Evolutionary conservation across 2,888 invertebrate species (phyloP).

Genomic region (Sympetrum striolatum): DNA sequence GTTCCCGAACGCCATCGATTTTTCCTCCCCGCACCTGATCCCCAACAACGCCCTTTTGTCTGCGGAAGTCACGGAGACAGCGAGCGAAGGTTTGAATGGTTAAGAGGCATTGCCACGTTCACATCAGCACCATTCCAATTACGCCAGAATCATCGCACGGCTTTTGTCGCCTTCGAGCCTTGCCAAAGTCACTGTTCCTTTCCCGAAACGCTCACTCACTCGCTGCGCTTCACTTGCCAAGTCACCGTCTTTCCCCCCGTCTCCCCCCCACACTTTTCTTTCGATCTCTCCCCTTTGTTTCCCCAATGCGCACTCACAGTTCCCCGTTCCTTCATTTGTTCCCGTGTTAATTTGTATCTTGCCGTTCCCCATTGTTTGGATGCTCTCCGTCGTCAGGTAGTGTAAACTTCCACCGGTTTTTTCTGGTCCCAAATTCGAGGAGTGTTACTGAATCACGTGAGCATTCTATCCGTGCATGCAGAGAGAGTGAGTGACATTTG

Average conservation of each 20-base stretch:
- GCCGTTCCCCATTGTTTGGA: too few relatives aligned
- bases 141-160: not conserved
- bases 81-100: not conserved
- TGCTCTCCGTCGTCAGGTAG: too few relatives aligned
- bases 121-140: conserved; percentile 29
- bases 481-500: too few relatives aligned
- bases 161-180: conserved; percentile 5
- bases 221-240: not conserved
- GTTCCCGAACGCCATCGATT: not conserved
- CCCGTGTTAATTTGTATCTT: too few relatives aligned
- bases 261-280: not conserved
- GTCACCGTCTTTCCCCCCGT: not conserved
- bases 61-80: not conserved
- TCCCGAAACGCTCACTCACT: not conserved
- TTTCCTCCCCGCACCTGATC: not conserved
- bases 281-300: not conserved
- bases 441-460: too few relatives aligned
- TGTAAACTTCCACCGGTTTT: too few relatives aligned
- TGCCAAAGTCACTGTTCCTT: not conserved
- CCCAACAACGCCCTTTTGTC: not conserved
- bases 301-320: too few relatives aligned
- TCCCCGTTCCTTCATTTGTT: too few relatives aligned
- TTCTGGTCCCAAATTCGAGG: too few relatives aligned
- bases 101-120: not conserved
- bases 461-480: too few relatives aligned